phyloP scores from a whole-genome alignment of 2,888 invertebrate species.

The Drosophila kambysellisi region DNA sequence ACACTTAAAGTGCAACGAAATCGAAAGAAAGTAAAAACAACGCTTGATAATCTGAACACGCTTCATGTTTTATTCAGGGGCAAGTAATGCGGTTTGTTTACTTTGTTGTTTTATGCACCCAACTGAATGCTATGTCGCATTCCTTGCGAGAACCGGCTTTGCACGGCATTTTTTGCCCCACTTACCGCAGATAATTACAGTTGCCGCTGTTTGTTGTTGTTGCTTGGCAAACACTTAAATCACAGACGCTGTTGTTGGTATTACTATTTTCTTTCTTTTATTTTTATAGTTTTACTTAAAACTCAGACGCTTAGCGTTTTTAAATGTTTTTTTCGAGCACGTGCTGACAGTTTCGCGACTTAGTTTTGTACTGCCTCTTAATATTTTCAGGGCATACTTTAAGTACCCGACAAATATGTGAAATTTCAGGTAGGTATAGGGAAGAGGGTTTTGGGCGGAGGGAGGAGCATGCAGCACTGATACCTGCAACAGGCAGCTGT shows the following conservation, averaged over 20 bases:
- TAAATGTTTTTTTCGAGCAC: slow-evolving; percentile 15
- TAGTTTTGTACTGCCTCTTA: slow-evolving; percentile 16
- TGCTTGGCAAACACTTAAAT: slow-evolving; percentile 45
- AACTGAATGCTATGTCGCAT: slow-evolving; percentile 40
- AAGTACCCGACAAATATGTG: slow-evolving; percentile 47
- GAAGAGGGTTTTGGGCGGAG: background rate
- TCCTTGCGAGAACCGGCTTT: slow-evolving; percentile 65
- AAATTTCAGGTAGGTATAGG: slow-evolving; percentile 15
- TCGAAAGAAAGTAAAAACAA: slow-evolving; percentile 16
- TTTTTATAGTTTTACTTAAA: slow-evolving; percentile 11
- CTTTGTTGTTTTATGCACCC: slow-evolving; percentile 14
- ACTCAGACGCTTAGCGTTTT: slow-evolving; percentile 54
- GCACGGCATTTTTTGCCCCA: slow-evolving; percentile 20
- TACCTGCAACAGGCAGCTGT: slow-evolving; percentile 52
- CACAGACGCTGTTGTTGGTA: slow-evolving; percentile 50
- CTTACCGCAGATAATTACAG: slow-evolving; percentile 55
- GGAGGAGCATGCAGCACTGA: background rate
- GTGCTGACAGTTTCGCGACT: slow-evolving; percentile 42
- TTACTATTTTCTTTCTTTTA: slow-evolving; percentile 2
- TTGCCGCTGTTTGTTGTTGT: slow-evolving; percentile 29
- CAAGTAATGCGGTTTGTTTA: slow-evolving; percentile 54
- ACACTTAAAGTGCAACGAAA: slow-evolving; percentile 52
- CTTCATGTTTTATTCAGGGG: slow-evolving; percentile 28
- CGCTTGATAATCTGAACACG: slow-evolving; percentile 32
- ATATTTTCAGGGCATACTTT: slow-evolving; percentile 13